phyloP scores from a whole-genome alignment of 2,888 invertebrate genomes.

The Lasiommata megera region DNA sequence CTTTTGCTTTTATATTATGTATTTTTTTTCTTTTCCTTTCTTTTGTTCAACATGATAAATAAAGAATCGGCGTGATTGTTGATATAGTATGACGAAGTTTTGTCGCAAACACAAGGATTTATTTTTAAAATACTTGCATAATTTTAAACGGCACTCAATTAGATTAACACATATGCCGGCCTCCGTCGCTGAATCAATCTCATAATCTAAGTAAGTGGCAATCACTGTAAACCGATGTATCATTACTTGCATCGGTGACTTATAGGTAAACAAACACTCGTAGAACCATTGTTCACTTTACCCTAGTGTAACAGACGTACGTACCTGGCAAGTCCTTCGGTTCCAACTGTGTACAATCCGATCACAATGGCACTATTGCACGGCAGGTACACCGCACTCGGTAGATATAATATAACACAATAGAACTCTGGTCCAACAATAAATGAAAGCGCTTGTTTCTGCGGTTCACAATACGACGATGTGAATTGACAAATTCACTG shows the following conservation, averaged over 20 bases:
- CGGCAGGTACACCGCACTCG: conserved; percentile 23
- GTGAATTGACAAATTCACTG: neutral
- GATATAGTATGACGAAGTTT: too few species aligned
- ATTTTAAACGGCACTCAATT: too few species aligned
- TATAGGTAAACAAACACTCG: conserved; percentile 45
- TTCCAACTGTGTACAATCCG: conserved; percentile 48
- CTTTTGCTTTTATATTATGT: too few species aligned
- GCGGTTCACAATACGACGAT: neutral
- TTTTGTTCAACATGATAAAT: too few species aligned
- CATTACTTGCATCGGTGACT: conserved; percentile 18
- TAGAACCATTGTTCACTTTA: conserved; percentile 52
- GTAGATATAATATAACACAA: neutral
- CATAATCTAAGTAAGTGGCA: too few species aligned
- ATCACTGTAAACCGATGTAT: neutral
- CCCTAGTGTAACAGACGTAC: conserved; percentile 49
- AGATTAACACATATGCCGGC: too few species aligned
- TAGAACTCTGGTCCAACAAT: neutral
- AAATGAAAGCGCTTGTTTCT: neutral
- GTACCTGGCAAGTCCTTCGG: conserved; percentile 47
- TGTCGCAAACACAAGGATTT: too few species aligned
- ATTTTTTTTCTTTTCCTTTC: too few species aligned
- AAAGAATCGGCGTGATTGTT: too few species aligned
- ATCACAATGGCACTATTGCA: conserved; percentile 45
- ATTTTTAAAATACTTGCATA: too few species aligned
- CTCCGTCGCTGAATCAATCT: too few species aligned